Evolutionary conservation across 2,113 vertebrate species (phyloP).

Genomic region (Takifugu flavidus): DNA sequence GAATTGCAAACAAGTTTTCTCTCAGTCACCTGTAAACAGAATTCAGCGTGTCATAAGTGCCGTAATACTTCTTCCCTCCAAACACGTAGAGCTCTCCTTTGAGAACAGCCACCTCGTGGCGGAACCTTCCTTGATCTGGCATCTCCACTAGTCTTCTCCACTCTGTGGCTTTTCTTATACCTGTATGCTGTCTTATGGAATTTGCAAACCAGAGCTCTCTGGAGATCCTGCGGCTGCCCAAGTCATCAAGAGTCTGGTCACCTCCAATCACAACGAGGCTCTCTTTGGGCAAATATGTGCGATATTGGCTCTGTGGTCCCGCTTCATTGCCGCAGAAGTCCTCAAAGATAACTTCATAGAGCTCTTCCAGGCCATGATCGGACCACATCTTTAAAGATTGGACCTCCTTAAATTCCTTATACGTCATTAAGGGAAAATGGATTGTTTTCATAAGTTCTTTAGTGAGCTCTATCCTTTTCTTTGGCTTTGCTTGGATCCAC

Average conservation of each 20-base stretch:
- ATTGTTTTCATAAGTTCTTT: conserved; percentile 77
- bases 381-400: conserved; percentile 62
- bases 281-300: conserved; percentile 78
- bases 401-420: conserved; percentile 81
- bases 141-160: conserved; percentile 82
- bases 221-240: conserved; percentile 73
- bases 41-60: conserved; percentile 73
- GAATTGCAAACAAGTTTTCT: background rate
- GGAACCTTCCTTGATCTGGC: conserved; percentile 78
- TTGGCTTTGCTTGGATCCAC: conserved; percentile 80
- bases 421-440: conserved; percentile 86
- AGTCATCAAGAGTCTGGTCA: conserved; percentile 75
- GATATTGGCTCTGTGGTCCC: conserved; percentile 53
- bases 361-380: conserved; percentile 18
- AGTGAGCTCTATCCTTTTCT: conserved; percentile 60
- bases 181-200: conserved; percentile 77
- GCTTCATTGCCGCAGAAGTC: conserved; percentile 51
- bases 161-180: conserved; percentile 81
- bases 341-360: conserved; percentile 53
- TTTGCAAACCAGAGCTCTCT: conserved; percentile 84
- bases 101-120: conserved; percentile 78
- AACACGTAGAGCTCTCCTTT: conserved; percentile 79
- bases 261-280: conserved; percentile 85
- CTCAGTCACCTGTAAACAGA: conserved; percentile 80
- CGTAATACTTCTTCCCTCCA: conserved; percentile 86